Evolutionary conservation across 2,113 vertebrate genomes (phyloP), one percentile per base, ranked within the genome.

Genomic region (Arothron firmamentum): DNA sequence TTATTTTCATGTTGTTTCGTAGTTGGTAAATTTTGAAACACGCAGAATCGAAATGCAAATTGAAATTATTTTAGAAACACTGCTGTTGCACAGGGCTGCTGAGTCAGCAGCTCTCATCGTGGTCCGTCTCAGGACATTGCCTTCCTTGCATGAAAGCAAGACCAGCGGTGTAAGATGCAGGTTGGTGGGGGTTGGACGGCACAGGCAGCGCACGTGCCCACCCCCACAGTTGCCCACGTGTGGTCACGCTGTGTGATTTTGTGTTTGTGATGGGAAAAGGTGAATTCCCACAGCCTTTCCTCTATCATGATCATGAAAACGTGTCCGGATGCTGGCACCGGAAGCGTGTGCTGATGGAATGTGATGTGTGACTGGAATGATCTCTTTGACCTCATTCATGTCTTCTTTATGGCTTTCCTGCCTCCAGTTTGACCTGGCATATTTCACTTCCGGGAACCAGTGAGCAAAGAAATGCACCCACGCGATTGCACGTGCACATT

Each of bases 81-180:
- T 10, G 31, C 34, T 12, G 16, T 45, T 60, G 41, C 80, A 72
- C 42, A 55, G 46, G 75, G 55, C 17, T 21, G 52, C 62, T 79
- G 77, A 87, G 53, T 85, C 74, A 76, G 77, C 74, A 75, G 47
- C n/a, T 3, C 46, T 15, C 31, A 42, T 59, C 56, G 47, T 11
- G 3, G 60, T 56, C 45, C 56, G 62, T 47, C 72, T 67, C 56
- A 54, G 56, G 56, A 57, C 67, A 68, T 52, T 45, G 4, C 52
- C 41, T 56, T 75, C 52, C 51, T 61, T 49, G 14, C 34, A 1
- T 38, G 34, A 38, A 1, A 38, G 34, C 34, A 38, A 12, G 34
- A 38, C 12, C 34, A 38, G 34, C 34, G 4, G 34, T 11, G 34
- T 38, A 12, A 38, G 34, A 38, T 12, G 34, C 34, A 10, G 34